These are phyloP conservation scores for Tupiocoris notatus DNA, from an alignment of 2,888 invertebrate genomes.

Conservation along the genomic window DNA sequence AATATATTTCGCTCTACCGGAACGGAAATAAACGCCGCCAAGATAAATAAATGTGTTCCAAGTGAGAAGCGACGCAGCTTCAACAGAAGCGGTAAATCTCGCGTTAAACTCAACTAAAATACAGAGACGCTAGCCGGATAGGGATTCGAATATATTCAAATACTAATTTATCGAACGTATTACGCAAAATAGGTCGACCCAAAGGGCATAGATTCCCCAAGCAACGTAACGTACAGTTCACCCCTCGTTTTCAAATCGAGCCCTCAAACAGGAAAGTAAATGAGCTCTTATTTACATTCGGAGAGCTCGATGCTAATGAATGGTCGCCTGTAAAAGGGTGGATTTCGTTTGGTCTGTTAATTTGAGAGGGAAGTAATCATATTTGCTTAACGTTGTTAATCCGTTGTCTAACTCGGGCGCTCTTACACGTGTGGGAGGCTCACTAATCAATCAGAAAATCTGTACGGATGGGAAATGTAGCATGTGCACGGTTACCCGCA, in stretches of 20 bases:
- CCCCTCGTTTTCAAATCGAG: background rate
- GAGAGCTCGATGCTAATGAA: background rate
- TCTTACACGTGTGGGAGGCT: no score
- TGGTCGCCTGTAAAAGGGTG: background rate
- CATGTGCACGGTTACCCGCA: no score
- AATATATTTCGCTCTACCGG: background rate
- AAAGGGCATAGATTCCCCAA: background rate
- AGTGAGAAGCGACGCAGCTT: background rate
- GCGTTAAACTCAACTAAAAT: background rate
- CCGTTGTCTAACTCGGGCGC: no score
- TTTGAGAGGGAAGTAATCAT: background rate
- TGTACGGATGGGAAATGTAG: no score
- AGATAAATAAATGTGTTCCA: background rate
- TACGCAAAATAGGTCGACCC: background rate
- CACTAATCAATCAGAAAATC: no score
- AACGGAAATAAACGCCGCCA: background rate
- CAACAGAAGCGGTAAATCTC: background rate
- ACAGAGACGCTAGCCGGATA: background rate
- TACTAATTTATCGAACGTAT: background rate
- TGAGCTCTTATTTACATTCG: background rate
- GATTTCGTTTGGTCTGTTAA: background rate
- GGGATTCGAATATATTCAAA: background rate
- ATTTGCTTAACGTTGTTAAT: no score
- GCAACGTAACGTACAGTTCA: background rate
- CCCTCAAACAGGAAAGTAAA: background rate